These are phyloP conservation scores for Brachyptera risi DNA, from an alignment of 2,888 invertebrate genomes.

Conservation along the genomic window DNA sequence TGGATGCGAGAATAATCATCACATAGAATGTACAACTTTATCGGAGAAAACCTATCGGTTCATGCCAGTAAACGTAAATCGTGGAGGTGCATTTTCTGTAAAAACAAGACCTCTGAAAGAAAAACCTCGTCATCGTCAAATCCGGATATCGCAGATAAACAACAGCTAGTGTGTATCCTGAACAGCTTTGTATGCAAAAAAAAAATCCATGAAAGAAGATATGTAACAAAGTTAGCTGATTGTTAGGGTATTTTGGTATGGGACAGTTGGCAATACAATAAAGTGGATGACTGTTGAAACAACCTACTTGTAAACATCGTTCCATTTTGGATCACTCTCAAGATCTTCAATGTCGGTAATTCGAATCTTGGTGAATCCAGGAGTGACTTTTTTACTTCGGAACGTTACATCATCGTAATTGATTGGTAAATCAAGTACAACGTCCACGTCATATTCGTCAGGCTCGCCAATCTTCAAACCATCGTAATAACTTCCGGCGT, in stretches of 20 bases:
- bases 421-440: slow-evolving; percentile 48
- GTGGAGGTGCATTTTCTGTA: too few relatives aligned
- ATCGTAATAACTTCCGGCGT: slow-evolving; percentile 58
- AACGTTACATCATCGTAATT: slow-evolving; percentile 18
- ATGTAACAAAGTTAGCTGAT: neutral
- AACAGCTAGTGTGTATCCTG: too few relatives aligned
- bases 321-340: slow-evolving; percentile 13
- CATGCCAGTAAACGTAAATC: too few relatives aligned
- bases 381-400: slow-evolving; percentile 6
- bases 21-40: too few relatives aligned
- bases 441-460: slow-evolving; percentile 59
- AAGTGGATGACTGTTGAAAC: too few relatives aligned
- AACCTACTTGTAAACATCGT: slow-evolving; percentile 18
- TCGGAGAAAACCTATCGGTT: too few relatives aligned
- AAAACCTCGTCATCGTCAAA: too few relatives aligned
- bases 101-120: too few relatives aligned
- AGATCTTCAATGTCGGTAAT: slow-evolving; percentile 13
- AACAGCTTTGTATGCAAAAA: neutral
- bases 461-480: slow-evolving; percentile 54
- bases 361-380: neutral
- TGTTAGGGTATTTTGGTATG: too few relatives aligned
- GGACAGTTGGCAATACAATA: too few relatives aligned
- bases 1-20: too few relatives aligned
- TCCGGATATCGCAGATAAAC: too few relatives aligned
- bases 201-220: neutral